Evolutionary conservation across 2,888 invertebrate species (phyloP).

Genomic region (Strigamia transsilvanica): DNA sequence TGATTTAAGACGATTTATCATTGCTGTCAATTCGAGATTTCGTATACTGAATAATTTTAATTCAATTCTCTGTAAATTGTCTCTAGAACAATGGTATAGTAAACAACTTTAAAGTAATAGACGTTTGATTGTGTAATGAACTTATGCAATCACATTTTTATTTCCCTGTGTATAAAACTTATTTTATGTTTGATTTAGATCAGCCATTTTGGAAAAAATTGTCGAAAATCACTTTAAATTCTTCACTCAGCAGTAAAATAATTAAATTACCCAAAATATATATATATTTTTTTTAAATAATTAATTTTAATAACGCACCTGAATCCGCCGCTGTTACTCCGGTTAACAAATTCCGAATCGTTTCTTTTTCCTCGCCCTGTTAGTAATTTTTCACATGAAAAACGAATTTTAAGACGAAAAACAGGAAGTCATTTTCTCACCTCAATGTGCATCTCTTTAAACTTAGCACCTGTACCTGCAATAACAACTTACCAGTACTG

Average conservation of each 20-base stretch:
- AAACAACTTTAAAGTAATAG: background rate
- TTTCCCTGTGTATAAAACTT: background rate
- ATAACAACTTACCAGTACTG: background rate
- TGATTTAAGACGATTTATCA: too few relatives aligned
- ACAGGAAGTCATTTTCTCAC: background rate
- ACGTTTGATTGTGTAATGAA: background rate
- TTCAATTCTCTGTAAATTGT: too few relatives aligned
- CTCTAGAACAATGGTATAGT: too few relatives aligned
- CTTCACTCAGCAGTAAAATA: too few relatives aligned
- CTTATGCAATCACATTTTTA: background rate
- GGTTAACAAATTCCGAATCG: background rate
- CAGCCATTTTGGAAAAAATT: too few relatives aligned
- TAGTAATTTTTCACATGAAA: background rate
- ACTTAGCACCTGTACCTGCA: conserved; percentile 20
- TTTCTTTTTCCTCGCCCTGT: conserved; percentile 1
- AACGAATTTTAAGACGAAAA: background rate
- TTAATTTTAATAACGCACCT: background rate
- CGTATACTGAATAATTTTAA: background rate
- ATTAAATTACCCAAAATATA: background rate
- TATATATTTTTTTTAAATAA: background rate
- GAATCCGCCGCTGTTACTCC: background rate
- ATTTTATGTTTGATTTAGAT: background rate
- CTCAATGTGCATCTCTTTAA: conserved; percentile 22
- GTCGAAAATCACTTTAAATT: too few relatives aligned
- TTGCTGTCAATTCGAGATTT: too few relatives aligned